Conservation (phyloP, 2,888 invertebrate species). For the Caenorhabditis plicata region DNA sequence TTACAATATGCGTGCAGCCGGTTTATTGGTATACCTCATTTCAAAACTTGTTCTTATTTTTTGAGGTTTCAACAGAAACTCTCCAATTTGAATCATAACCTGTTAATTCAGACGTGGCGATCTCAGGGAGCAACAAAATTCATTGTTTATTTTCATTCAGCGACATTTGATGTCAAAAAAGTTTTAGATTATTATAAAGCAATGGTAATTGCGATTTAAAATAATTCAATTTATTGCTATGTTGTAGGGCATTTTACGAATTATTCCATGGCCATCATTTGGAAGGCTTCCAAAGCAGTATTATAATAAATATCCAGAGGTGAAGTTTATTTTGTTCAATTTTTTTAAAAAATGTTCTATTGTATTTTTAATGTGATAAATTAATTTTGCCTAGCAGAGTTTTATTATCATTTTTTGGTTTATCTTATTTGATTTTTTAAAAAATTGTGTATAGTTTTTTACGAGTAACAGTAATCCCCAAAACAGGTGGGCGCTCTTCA, state of each 20-base stretch:
- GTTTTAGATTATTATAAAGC: slow-evolving; percentile 33
- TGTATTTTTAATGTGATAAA: too few relatives aligned
- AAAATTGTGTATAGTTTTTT: too few relatives aligned
- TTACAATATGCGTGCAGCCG: slow-evolving; percentile 46
- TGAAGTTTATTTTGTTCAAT: too few relatives aligned
- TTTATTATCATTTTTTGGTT: too few relatives aligned
- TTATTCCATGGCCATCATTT: slow-evolving; percentile 21
- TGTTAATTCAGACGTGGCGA: slow-evolving; percentile 35
- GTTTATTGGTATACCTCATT: slow-evolving; percentile 48
- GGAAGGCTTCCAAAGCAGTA: slow-evolving; percentile 9
- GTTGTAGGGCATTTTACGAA: slow-evolving; percentile 6
- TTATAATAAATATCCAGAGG: too few relatives aligned
- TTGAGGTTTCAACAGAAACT: slow-evolving; percentile 18
- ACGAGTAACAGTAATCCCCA: too few relatives aligned
- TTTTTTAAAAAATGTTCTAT: too few relatives aligned
- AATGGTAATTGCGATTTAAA: slow-evolving; percentile 17
- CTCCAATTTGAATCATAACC: not conserved
- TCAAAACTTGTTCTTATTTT: slow-evolving; percentile 36
- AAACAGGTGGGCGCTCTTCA: too few relatives aligned
- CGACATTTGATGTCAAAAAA: slow-evolving; percentile 16
- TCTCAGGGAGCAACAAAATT: slow-evolving; percentile 38
- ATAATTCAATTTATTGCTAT: not conserved
- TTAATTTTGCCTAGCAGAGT: too few relatives aligned
- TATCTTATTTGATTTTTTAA: too few relatives aligned
- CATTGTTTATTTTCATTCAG: slow-evolving; percentile 43